Evolutionary conservation across 2,113 vertebrate species (phyloP).

Genomic region (Lepidiolamprologus cunningtoni): DNA sequence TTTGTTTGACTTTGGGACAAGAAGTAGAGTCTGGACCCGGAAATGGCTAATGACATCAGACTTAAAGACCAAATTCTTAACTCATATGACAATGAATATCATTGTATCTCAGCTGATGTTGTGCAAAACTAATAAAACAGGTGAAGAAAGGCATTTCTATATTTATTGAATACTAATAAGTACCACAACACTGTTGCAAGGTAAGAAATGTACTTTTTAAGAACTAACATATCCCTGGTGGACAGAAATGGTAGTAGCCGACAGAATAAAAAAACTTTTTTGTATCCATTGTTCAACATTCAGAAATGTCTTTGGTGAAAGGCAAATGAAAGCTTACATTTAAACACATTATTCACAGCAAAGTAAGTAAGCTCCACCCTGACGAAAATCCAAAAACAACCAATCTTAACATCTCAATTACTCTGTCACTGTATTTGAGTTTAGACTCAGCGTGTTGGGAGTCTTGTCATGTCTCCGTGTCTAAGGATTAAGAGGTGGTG

Average conservation of each 20-base stretch:
- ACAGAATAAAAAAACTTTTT: not conserved
- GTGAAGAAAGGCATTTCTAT: not conserved
- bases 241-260: not conserved
- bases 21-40: rapidly evolving
- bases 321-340: not conserved
- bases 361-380: not conserved
- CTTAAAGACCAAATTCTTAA: rapidly evolving
- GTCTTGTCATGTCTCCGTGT: constrained; percentile 49
- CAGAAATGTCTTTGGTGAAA: not conserved
- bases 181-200: not conserved
- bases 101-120: not conserved
- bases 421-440: constrained; percentile 31
- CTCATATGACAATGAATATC: rapidly evolving
- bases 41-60: not conserved
- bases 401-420: constrained; percentile 37
- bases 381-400: constrained; percentile 14
- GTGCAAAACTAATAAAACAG: not conserved
- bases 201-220: not conserved
- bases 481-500: constrained; percentile 56
- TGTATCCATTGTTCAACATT: not conserved
- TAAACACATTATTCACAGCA: not conserved
- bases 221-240: not conserved
- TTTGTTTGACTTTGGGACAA: not conserved
- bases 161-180: not conserved
- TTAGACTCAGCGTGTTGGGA: constrained; percentile 32